Conservation (phyloP, 2,888 invertebrate genomes). For the Caenorhabditis sp. region DNA sequence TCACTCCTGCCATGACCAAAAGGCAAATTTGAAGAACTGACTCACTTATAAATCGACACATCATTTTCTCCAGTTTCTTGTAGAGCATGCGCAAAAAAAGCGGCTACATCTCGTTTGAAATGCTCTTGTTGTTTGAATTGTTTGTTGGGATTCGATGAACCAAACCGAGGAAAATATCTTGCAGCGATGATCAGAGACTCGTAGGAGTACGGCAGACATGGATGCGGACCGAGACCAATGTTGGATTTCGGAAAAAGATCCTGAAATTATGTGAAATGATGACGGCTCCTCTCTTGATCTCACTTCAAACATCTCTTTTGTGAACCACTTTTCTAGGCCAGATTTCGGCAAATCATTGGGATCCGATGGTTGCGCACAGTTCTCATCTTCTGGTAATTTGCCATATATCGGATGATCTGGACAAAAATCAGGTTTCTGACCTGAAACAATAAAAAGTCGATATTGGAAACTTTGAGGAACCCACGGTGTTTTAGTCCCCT, state of each 20-base stretch:
- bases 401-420: conserved; percentile 32
- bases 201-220: conserved; percentile 67
- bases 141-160: conserved; percentile 54
- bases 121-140: conserved; percentile 49
- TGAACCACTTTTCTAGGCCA: conserved; percentile 64
- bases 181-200: conserved; percentile 68
- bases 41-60: conserved; percentile 58
- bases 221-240: conserved; percentile 63
- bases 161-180: conserved; percentile 69
- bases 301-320: conserved; percentile 62
- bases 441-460: no score
- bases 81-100: conserved; percentile 69
- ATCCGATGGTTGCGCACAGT: conserved; percentile 48
- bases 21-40: not conserved
- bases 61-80: conserved; percentile 70
- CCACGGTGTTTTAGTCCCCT: no score
- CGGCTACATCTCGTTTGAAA: conserved; percentile 63
- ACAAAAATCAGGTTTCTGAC: conserved; percentile 32
- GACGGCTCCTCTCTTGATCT: no score
- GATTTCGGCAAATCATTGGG: conserved; percentile 56
- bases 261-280: no score
- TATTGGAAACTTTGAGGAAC: no score
- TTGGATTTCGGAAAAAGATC: conserved; percentile 69
- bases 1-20: no score
- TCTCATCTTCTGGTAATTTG: conserved; percentile 28